These are phyloP conservation scores for Cryptocheilus praepositus DNA, from an alignment of 2,888 invertebrate genomes.

Conservation along the genomic window DNA sequence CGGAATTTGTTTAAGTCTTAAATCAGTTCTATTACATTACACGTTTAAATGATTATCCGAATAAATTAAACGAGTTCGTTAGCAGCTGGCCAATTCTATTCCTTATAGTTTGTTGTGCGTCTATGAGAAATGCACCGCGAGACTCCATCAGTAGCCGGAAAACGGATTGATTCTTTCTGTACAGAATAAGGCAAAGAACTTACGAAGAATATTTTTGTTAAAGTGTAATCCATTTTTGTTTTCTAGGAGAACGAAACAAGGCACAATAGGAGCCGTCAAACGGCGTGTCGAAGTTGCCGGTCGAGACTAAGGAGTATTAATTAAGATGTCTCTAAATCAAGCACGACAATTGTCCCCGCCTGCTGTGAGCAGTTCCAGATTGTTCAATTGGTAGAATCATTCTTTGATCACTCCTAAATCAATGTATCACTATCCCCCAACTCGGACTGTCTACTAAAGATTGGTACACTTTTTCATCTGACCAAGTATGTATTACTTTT, in stretches of 20 bases:
- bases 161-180: too few species aligned
- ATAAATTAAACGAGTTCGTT: too few species aligned
- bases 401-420: slow-evolving; percentile 22
- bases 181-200: not conserved
- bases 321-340: slow-evolving; percentile 44
- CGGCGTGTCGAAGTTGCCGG: not conserved
- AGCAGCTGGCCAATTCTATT: too few species aligned
- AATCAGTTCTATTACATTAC: too few species aligned
- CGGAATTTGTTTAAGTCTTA: not conserved
- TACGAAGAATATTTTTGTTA: slow-evolving; percentile 1
- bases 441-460: too few species aligned
- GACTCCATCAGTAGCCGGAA: too few species aligned
- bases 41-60: too few species aligned
- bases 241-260: not conserved
- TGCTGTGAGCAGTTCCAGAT: not conserved
- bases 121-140: too few species aligned
- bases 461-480: too few species aligned
- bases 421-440: too few species aligned
- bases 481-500: too few species aligned
- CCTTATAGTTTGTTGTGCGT: too few species aligned
- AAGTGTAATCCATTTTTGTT: slow-evolving; percentile 11
- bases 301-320: slow-evolving; percentile 26
- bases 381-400: slow-evolving; percentile 49
- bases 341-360: slow-evolving; percentile 12
- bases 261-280: not conserved